Conservation (phyloP, 2,797 vertebrate species). For the Lates japonicus region DNA sequence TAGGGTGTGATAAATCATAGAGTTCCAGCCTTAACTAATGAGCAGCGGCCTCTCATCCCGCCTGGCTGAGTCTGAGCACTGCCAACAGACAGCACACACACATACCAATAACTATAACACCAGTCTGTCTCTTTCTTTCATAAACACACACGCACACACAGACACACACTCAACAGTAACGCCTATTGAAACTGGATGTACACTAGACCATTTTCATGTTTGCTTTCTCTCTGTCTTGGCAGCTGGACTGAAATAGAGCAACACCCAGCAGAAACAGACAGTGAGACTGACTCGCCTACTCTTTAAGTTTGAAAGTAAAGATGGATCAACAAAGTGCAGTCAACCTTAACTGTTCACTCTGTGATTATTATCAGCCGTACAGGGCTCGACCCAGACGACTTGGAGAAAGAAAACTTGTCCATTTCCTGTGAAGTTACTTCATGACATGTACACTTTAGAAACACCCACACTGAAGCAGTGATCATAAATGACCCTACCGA, state of each 20-base stretch:
- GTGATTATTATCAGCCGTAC: constrained; percentile 40
- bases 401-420: background rate
- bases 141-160: background rate
- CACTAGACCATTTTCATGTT: background rate
- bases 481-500: constrained; percentile 35
- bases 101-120: background rate
- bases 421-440: constrained; percentile 48
- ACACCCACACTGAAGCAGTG: constrained; percentile 21
- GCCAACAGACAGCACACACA: background rate
- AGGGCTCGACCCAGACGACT: constrained; percentile 7
- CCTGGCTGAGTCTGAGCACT: background rate
- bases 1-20: background rate
- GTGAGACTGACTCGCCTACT: background rate
- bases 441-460: constrained; percentile 35
- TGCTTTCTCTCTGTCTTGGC: background rate
- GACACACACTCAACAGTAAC: background rate
- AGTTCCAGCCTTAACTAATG: background rate
- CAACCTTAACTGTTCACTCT: constrained; percentile 15
- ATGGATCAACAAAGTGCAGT: constrained; percentile 23
- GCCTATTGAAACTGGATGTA: background rate
- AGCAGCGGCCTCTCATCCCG: background rate
- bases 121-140: background rate
- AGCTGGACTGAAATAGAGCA: constrained; percentile 3
- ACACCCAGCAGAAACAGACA: background rate
- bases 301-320: constrained; percentile 18